Evolutionary conservation across 2,888 invertebrate genomes (phyloP).

Genomic region (Encarsia formosa): DNA sequence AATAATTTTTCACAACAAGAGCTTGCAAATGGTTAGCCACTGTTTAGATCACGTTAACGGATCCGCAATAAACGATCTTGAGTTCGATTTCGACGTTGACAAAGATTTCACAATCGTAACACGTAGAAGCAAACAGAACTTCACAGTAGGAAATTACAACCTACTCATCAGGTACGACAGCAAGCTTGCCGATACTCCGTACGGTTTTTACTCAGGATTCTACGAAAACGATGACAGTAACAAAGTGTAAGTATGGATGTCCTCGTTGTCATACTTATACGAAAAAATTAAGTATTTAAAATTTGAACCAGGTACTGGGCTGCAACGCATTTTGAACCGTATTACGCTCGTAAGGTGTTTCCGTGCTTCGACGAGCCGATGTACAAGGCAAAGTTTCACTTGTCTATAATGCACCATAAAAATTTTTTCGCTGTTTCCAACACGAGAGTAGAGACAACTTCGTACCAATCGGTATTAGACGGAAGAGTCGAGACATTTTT

Average conservation of each 20-base stretch:
- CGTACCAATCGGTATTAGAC: too few relatives aligned
- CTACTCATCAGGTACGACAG: not conserved
- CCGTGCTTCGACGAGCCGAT: slow-evolving; percentile 84
- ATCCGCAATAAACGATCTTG: not conserved
- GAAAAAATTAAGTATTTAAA: not conserved
- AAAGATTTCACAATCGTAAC: not conserved
- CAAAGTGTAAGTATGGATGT: not conserved
- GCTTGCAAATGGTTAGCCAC: not conserved
- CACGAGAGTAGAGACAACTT: slow-evolving; percentile 58
- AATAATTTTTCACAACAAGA: not conserved
- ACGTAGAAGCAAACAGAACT: not conserved
- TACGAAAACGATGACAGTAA: not conserved
- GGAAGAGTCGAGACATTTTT: slow-evolving; percentile 58
- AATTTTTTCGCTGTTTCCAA: slow-evolving; percentile 66
- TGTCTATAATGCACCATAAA: slow-evolving; percentile 61
- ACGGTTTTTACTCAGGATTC: not conserved
- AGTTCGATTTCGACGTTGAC: not conserved
- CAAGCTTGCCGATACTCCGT: not conserved
- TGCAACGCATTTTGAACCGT: slow-evolving; percentile 79
- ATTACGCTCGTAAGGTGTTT: slow-evolving; percentile 74
- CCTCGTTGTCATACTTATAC: too few relatives aligned
- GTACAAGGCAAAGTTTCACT: slow-evolving; percentile 73
- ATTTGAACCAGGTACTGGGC: slow-evolving; percentile 57
- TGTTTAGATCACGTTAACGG: not conserved
- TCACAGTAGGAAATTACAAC: not conserved